Conservation (phyloP, 2,888 invertebrate genomes). For the Helobdella robusta region DNA sequence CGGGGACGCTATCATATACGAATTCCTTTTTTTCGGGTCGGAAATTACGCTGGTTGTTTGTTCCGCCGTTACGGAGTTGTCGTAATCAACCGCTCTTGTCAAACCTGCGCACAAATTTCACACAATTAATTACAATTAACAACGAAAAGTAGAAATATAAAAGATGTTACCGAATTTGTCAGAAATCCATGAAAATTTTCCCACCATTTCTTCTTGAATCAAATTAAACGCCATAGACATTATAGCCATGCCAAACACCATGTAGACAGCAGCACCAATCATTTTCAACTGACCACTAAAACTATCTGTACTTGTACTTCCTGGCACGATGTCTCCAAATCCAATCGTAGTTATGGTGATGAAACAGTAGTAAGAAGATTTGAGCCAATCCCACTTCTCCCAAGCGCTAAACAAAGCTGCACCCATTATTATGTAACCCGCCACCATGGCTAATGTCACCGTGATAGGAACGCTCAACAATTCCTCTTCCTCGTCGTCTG, state of each 20-base stretch:
- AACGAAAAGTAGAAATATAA: no score
- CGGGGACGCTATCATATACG: no score
- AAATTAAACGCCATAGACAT: constrained; percentile 50
- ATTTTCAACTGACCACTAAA: constrained; percentile 42
- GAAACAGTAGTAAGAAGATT: constrained; percentile 49
- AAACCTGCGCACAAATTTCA: no score
- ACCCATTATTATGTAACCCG: constrained; percentile 47
- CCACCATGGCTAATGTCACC: constrained; percentile 47
- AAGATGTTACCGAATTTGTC: constrained; percentile 43
- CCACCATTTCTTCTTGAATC: constrained; percentile 49
- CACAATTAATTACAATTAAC: no score
- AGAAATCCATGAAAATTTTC: constrained; percentile 46
- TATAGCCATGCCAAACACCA: constrained; percentile 50
- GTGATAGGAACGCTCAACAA: constrained; percentile 47
- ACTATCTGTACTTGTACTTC: constrained; percentile 37
- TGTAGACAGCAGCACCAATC: constrained; percentile 45
- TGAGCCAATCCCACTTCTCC: constrained; percentile 44
- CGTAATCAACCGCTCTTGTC: no score
- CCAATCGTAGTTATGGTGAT: constrained; percentile 49
- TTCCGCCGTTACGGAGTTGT: no score
- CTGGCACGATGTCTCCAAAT: constrained; percentile 44
- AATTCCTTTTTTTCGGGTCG: no score
- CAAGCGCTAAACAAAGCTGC: constrained; percentile 47
- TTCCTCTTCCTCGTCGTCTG: constrained; percentile 45
- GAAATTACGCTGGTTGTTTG: no score